phyloP scores from a whole-genome alignment of 1,140 invertebrate genomes.

The Gonioctena quinquepunctata region DNA sequence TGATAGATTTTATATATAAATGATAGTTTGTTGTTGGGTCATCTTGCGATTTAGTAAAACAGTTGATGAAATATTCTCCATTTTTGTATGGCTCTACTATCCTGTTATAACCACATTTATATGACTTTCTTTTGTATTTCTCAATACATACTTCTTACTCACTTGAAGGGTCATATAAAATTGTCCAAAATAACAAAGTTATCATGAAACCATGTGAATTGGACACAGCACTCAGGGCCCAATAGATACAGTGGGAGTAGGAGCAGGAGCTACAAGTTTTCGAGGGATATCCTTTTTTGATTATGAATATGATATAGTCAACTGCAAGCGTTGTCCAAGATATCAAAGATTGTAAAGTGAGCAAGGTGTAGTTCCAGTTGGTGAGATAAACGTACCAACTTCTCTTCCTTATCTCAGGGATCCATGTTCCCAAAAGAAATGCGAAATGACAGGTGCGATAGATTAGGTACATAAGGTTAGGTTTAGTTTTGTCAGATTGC shows the following conservation, averaged over 20 bases:
- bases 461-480: slow-evolving; percentile 58
- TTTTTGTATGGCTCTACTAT: too few relatives aligned
- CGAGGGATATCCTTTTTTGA: too few relatives aligned
- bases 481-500: slow-evolving; percentile 53
- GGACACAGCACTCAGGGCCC: slow-evolving; percentile 64
- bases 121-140: neutral
- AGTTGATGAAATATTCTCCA: too few relatives aligned
- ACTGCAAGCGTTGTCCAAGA: neutral
- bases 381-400: slow-evolving; percentile 73
- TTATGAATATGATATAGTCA: too few relatives aligned
- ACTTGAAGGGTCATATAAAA: slow-evolving; percentile 58
- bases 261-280: too few relatives aligned
- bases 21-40: too few relatives aligned
- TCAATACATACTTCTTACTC: too few relatives aligned
- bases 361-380: slow-evolving; percentile 70
- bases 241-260: slow-evolving; percentile 60
- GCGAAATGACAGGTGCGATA: slow-evolving; percentile 61
- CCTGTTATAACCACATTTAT: too few relatives aligned
- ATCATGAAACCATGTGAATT: slow-evolving; percentile 64
- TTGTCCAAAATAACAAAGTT: slow-evolving; percentile 66
- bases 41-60: too few relatives aligned
- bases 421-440: slow-evolving; percentile 56
- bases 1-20: too few relatives aligned
- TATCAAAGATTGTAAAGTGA: slow-evolving; percentile 54
- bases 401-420: slow-evolving; percentile 38